Evolutionary conservation across 2,797 vertebrate species (phyloP), one percentile per base, ranked within the genome.

Genomic region (Dendrocincla fuliginosa): DNA sequence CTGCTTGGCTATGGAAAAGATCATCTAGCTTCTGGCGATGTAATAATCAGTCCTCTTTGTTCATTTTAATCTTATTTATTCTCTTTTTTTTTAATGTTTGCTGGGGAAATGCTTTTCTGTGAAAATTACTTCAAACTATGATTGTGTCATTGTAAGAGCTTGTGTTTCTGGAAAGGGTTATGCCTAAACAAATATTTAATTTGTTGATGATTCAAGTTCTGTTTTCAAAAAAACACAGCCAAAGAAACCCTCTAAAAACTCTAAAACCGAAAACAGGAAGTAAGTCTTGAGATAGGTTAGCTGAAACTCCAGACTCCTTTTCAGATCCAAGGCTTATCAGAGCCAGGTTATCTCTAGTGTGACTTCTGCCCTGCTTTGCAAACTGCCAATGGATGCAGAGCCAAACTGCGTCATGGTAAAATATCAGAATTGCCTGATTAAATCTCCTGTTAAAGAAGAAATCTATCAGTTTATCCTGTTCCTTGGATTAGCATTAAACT

Each of bases 131-230:
- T 83, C 32, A 73, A 64, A 83, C 60, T 2, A 12, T 44, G 13
- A 53, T 65, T 65, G 11, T 73, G 14, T 73, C 37, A 73, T 68
- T 69, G 44, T 23, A 49, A 79, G 41, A 79, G 10, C 17, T 79
- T 93, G 47, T 37, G 10, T 35, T 76, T 81, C 64, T 79, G 61
- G 19, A 85, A 60, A 44, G 25, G 3, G 9, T 42, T 76, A 28
- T 49, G 42, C 46, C 25, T 83, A 64, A 92, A 68, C 50, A 80
- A 89, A 50, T 80, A 55, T 74, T 79, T 79, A 59, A 82, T 79
- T 76, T 76, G 50, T 53, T 80, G 50, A 64, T 44, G 11, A 68
- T 82, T 65, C 52, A 57, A 46, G 32, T 69, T 77, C 32, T 56
- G 33, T 27, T 79, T 79, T 59, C 15, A 56, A 63, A 63, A 47